A percentile compares a stretch with the other conserved stretches of the same genome.
These are phyloP conservation scores for Calliopsis andreniformis DNA, from an alignment of 1,140 invertebrate species.

Conservation along the genomic window DNA sequence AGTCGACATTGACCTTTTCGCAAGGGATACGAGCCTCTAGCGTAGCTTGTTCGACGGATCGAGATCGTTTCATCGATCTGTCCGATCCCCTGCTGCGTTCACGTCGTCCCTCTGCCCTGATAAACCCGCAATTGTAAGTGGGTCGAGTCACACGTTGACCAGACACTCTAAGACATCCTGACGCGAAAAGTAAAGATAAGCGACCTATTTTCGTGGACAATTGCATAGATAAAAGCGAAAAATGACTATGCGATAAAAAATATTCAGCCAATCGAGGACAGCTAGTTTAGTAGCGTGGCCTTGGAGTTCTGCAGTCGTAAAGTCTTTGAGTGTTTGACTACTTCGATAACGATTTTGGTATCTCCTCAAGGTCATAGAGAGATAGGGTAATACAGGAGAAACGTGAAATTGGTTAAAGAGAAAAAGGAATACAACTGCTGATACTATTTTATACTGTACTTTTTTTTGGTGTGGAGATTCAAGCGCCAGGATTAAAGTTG, in stretches of 20 bases:
- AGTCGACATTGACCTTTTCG: constrained; percentile 52
- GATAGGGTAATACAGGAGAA: background rate
- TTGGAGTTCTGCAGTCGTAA: background rate
- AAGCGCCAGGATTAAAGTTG: no score
- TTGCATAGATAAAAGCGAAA: background rate
- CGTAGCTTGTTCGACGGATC: background rate
- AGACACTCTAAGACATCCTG: no score
- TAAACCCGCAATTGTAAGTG: no score
- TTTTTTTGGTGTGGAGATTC: no score
- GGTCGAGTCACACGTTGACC: no score
- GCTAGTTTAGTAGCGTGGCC: background rate
- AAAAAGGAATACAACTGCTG: no score
- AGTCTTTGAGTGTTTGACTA: background rate
- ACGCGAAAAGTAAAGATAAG: no score
- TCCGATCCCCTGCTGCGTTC: background rate
- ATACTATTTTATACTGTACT: no score
- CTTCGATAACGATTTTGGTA: background rate
- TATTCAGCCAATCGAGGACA: no score
- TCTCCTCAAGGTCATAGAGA: background rate
- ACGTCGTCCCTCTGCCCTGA: no score
- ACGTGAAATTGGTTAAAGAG: background rate
- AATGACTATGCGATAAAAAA: background rate
- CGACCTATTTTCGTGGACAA: background rate
- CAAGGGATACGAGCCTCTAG: background rate
- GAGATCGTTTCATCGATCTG: background rate